Conservation (phyloP, 2,888 invertebrate genomes). For the Pecten maximus region DNA sequence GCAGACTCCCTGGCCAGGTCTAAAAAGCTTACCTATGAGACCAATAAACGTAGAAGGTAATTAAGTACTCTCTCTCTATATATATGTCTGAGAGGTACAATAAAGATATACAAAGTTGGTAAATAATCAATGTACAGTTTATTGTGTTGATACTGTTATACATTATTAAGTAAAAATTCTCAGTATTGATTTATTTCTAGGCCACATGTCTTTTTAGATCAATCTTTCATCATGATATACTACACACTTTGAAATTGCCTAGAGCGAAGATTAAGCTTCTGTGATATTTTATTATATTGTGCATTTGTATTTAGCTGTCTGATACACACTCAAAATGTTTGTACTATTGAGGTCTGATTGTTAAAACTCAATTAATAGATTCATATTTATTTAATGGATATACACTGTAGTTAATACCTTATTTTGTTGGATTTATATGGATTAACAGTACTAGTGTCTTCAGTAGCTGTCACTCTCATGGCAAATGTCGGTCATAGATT, state of each 20-base stretch:
- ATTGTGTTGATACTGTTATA: background rate
- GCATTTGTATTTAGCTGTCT: background rate
- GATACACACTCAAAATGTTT: background rate
- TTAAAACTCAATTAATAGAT: no score
- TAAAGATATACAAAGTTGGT: background rate
- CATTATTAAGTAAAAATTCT: background rate
- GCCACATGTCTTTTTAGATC: no score
- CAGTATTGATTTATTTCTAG: background rate
- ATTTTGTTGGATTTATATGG: no score
- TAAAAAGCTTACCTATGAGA: conserved; percentile 73
- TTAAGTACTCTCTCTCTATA: background rate
- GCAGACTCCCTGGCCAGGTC: conserved; percentile 70
- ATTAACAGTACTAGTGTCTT: no score
- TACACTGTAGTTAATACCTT: no score
- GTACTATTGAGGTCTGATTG: background rate
- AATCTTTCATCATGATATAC: no score
- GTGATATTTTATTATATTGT: no score
- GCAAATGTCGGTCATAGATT: no score
- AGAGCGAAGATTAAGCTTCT: no score
- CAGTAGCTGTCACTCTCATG: no score
- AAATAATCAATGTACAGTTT: background rate
- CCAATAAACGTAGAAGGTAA: conserved; percentile 77
- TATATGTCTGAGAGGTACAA: background rate
- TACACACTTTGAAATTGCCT: no score
- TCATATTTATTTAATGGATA: no score